Percentiles rank a stretch among this genome's conserved stretches.
Evolutionary conservation across 1,140 invertebrate genomes (phyloP).

Genomic region (Palaemon carinicauda): DNA sequence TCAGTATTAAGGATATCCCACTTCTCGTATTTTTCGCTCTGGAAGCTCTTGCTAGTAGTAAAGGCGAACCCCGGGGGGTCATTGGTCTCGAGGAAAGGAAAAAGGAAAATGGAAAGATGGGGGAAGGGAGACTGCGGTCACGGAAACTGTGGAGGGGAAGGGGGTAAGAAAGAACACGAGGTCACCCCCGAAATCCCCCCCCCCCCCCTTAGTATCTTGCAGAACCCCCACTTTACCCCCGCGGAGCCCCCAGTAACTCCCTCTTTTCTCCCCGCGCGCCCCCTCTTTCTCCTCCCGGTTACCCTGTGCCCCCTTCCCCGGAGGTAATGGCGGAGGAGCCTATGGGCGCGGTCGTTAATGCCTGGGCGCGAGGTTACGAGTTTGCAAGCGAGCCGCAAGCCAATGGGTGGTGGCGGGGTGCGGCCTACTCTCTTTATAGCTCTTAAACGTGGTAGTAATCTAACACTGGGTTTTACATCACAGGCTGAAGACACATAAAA

Average conservation of each 20-base stretch:
- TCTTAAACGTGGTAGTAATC: constrained; percentile 54
- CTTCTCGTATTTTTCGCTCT: neutral
- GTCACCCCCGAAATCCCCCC: neutral
- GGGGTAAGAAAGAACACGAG: neutral
- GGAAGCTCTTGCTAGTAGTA: neutral
- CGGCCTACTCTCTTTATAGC: constrained; percentile 55
- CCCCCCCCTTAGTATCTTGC: neutral
- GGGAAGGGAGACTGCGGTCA: neutral
- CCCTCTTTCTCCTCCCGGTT: neutral
- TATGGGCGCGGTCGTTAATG: constrained; percentile 55
- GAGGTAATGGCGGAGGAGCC: constrained; percentile 45
- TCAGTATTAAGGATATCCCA: neutral
- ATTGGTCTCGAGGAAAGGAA: too few relatives aligned
- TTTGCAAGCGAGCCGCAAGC: constrained; percentile 44
- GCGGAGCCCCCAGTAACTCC: neutral
- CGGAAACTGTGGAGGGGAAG: neutral
- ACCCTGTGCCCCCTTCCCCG: neutral
- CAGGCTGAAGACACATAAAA: constrained; percentile 58
- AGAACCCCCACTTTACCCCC: neutral
- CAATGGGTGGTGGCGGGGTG: constrained; percentile 42
- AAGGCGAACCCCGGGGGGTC: neutral
- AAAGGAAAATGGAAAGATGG: neutral
- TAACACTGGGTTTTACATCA: constrained; percentile 53
- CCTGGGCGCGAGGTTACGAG: constrained; percentile 49
- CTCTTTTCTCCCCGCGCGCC: neutral